phyloP scores from a whole-genome alignment of 2,113 vertebrate genomes.

The Propithecus coquereli region DNA sequence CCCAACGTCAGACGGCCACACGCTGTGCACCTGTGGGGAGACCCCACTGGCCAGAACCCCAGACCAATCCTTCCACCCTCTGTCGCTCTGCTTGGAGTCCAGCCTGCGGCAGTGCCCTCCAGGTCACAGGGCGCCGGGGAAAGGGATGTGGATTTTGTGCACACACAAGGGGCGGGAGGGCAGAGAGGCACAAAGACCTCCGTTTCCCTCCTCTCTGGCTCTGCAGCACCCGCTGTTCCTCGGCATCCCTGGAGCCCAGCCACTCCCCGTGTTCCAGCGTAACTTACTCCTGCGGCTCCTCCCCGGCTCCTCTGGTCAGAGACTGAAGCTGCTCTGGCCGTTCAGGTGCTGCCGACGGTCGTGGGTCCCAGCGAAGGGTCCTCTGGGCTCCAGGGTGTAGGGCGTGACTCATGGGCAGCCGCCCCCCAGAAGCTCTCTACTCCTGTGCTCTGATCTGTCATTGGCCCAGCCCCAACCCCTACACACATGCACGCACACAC shows the following conservation, averaged over 20 bases:
- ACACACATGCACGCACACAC: not conserved
- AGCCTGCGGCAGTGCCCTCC: not conserved
- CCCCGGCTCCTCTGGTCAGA: not conserved
- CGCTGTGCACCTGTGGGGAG: accelerated
- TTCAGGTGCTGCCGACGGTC: not conserved
- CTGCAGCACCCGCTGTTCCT: too few relatives aligned
- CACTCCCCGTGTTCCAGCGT: too few relatives aligned
- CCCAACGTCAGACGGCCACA: accelerated
- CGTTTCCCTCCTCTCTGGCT: not conserved
- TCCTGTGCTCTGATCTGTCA: not conserved
- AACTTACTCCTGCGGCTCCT: conserved; percentile 14
- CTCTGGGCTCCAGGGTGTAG: not conserved
- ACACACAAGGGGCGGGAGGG: too few relatives aligned
- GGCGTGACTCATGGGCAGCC: accelerated
- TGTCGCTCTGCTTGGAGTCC: not conserved
- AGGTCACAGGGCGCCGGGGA: not conserved
- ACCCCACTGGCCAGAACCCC: accelerated
- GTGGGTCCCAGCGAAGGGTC: not conserved
- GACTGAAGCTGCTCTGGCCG: not conserved
- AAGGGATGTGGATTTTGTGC: too few relatives aligned
- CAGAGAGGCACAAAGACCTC: accelerated
- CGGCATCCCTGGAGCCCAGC: not conserved
- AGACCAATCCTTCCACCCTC: not conserved
- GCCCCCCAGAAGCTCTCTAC: not conserved
- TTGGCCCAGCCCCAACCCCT: not conserved